Base-by-base conservation (phyloP, 1,140 invertebrate species). In the Drosophila truncata region DNA sequence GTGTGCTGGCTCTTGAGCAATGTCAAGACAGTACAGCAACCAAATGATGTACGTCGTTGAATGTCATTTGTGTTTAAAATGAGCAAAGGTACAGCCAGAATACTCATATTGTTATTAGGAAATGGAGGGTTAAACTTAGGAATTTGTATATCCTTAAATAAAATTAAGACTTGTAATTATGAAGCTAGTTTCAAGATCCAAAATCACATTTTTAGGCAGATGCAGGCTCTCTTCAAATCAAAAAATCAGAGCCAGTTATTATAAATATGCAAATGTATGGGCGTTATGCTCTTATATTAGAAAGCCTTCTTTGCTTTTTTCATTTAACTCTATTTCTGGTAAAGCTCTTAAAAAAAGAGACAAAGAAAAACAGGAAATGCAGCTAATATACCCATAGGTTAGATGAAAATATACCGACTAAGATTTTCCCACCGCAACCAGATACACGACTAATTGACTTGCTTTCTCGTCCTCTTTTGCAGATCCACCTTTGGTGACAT, bases 401-500 rank as follows among this genome's bases (percentile, higher is more conserved):
- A 4, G 7, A 4, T 2, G 50, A 35, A 35, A 16, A 9, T 4
- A 23, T 23, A n/a, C 16, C 20, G 9, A 47, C 35, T 49, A 49
- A 16, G 14, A 14, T 33, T 33, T 14, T 18, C 14, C 8, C 14
- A 23, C 25, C 33, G n/a, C 52, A 23, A 8, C 2, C 35, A n/a
- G 16, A 31, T 55, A 25, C 39, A 52, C 25, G 29, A 20, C 50
- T 44, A 55, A 79, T 66, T 65, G 29, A 46, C 72, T 39, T 39
- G 25, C n/a, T 52, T 18, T 39, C 31, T 25, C 33, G 31, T 41
- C 69, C 49, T 86, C 27, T 29, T 29, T 94, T 94, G n/a, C 94
- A 98, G 97, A 97, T 95, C 95, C 96, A 35, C 97, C 97, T 16
- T 95, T 96, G 90, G 96, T 98, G 27, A 95, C 95, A 46, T 93